Percentiles rank a stretch among this genome's conserved stretches.
Conservation (phyloP, 1,140 invertebrate genomes). For the Drosophila obscura region DNA sequence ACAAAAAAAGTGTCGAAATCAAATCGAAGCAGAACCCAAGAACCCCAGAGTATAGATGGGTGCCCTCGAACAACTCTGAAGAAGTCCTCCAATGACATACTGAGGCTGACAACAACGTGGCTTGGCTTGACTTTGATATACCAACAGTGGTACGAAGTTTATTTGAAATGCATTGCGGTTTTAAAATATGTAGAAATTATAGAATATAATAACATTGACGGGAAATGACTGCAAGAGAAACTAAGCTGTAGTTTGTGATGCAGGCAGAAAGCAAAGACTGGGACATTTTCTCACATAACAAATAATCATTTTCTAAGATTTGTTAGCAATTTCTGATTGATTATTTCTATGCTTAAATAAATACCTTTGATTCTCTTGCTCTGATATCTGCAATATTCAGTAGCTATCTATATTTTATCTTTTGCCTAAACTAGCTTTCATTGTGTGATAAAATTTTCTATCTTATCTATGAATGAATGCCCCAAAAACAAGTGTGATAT, state of each 20-base stretch:
- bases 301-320: too few relatives aligned
- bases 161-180: not conserved
- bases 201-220: too few relatives aligned
- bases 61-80: conserved; percentile 26
- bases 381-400: too few relatives aligned
- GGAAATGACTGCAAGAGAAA: too few relatives aligned
- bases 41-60: conserved; percentile 16
- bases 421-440: not conserved
- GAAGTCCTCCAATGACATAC: conserved; percentile 68
- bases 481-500: not conserved
- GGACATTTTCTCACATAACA: too few relatives aligned
- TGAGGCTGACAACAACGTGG: conserved; percentile 25
- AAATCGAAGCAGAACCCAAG: conserved; percentile 52
- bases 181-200: not conserved
- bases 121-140: conserved; percentile 32
- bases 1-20: conserved; percentile 52
- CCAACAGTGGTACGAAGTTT: conserved; percentile 35
- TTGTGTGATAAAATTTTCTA: not conserved
- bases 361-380: too few relatives aligned
- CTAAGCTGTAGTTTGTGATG: too few relatives aligned
- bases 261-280: too few relatives aligned
- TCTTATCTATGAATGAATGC: conserved; percentile 1
- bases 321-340: too few relatives aligned
- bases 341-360: too few relatives aligned
- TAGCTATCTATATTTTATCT: too few relatives aligned